Base-by-base conservation (phyloP, 2,888 invertebrate genomes). In the Cosmopolites sordidus region DNA sequence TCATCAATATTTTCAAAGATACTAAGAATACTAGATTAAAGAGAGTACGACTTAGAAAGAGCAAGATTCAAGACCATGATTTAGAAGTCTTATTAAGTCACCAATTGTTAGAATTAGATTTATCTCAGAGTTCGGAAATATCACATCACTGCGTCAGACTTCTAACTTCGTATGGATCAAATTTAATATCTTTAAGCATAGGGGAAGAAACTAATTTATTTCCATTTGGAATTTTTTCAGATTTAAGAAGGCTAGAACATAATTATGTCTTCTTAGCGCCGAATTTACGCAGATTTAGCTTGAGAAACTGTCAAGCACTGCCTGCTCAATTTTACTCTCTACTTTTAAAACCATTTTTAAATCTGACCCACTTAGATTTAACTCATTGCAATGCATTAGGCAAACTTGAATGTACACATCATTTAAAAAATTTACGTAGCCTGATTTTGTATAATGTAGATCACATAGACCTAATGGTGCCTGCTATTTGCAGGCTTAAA, bases 381-480 rank as follows among this genome's bases (percentile, higher is more conserved):
- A 86, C 87, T 0, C 81, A 83, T 60, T 87, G 85, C 66, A 75
- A 75, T 54, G 77, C 81, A 18, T 72, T 83, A 16, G 79, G 78
- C n/a, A 78, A 83, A 56, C 80, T 91, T 54, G 79, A 82, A 66
- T 87, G 84, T 68, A 74, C 89, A 18, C 76, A 77, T 47, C 79
- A 82, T 60, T 73, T 92, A 61, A 79, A 79, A 22, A 81, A 84
- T 66, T 76, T 96, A 59, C 78, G 79, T 16, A 87, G 87, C 1
- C 76, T 96, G 12, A 82, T 89, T 60, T 76, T 96, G 42, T 89
- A 91, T 69, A 89, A 92, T 75, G 89, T 93, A 2, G 81, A 82
- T 44, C 79, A 81, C 71, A 75, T 85, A 16, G 80, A 81, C 63
- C 79, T 80, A 59, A 78, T 82, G 57, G 76, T 84, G 52, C 78